Evolutionary conservation across 2,797 vertebrate genomes (phyloP), one percentile per base, ranked within the genome.

Genomic region (Enteromius thamalakanensis): DNA sequence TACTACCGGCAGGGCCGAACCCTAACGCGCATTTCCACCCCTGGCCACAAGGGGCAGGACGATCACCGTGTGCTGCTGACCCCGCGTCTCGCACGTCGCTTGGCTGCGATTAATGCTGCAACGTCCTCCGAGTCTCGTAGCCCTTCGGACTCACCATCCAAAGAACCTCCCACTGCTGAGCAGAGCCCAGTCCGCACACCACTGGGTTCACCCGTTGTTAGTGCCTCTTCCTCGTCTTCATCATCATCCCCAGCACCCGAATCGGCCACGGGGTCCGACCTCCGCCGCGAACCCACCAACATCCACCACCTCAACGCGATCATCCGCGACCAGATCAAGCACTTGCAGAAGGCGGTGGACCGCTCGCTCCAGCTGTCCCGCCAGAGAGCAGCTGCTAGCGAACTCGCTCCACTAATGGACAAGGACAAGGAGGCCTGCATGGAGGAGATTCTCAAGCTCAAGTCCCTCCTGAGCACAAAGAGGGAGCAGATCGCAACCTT

Each of bases 251-350:
- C 93, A 86, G 97, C 90, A 76, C 96, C 93, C 86, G 96, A 70
- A 93, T 94, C 55, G 92, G 94, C 40, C 93, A 75, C 96, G 94
- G 32, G 93, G 90, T 49, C 94, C 91, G 98, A 99, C 88, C 95
- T 96, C 87, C 96, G 97, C 69, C 96, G 94, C 86, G 98, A 99
- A 90, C 97, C 97, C 21, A 95, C 97, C 95, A 99, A 98, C 90
- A 97, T 99, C 93, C 96, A 98, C 92, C 98, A 98, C 93, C 97
- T 99, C 86, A 97, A 97, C 21, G 96, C 97, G 91, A 98, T 99
- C 86, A 96, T 99, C 92, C 95, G 96, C 91, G 98, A 99, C 89
- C 98, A 99, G 96, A 97, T 99, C 89, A 97, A 96, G 91, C 97
- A 99, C 88, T 94, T 99, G 86, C 98, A 99, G 92, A 96, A 96